phyloP scores from a whole-genome alignment of 2,797 vertebrate genomes.

The Morus bassanus region DNA sequence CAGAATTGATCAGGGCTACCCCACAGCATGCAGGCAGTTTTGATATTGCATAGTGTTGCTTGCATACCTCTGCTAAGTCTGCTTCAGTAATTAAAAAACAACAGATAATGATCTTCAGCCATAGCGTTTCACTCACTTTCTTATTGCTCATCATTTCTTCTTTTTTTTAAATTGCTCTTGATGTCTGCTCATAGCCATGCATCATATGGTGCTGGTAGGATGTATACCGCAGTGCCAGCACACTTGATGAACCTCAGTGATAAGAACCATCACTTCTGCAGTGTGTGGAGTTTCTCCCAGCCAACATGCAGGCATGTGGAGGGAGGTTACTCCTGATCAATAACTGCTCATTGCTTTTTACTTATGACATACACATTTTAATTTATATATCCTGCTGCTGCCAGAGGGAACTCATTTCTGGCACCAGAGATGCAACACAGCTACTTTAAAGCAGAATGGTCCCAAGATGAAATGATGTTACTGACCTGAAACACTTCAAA shows the following conservation, averaged over 20 bases:
- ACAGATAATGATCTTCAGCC: neutral
- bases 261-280: neutral
- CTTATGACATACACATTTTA: neutral
- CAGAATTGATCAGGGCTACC: neutral
- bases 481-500: slow-evolving; percentile 16
- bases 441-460: neutral
- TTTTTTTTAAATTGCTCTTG: neutral
- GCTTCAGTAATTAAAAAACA: neutral
- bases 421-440: neutral
- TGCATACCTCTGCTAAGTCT: neutral
- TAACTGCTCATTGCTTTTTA: neutral
- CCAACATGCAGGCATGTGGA: neutral
- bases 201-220: neutral
- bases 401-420: neutral
- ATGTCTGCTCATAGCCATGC: neutral
- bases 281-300: neutral
- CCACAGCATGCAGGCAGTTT: neutral
- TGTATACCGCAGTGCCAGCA: neutral
- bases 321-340: neutral
- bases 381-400: neutral
- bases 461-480: neutral
- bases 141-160: neutral
- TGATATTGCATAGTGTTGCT: neutral
- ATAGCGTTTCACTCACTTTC: neutral
- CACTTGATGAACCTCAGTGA: neutral